Base-by-base conservation (phyloP, 2,888 invertebrate species). In the Trilocha varians region DNA sequence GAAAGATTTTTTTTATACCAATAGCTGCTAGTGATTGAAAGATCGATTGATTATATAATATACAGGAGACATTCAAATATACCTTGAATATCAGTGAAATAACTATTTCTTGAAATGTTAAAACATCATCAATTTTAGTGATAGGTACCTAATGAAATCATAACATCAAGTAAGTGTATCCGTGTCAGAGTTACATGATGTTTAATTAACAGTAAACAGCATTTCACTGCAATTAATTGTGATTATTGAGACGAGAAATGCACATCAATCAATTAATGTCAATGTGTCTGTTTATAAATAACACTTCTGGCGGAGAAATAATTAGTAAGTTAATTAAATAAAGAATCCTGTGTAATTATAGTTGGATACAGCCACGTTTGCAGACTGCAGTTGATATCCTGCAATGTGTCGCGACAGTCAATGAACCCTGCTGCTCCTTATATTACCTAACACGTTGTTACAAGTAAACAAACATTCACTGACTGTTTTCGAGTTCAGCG, bases 321-420 rank as follows among this genome's bases (percentile, higher is more conserved):
- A 9, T 25, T 11, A 25, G 44, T 47, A 54, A 58, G 53, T 45
- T 50, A 33, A 13, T 43, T 41, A 16, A 45, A 41, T 44, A 44
- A 46, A 45, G 42, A 47, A 44, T 47, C 42, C 38, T n/a, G 40
- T 36, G 15, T 49, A 45, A 47, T 50, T 45, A 39, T 45, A 42
- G 41, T 32, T 39, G 40, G 46, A 44, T 41, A 25, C 8, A 25
- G 25, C 25, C 25, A 25, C 11, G 25, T 25, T 25, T 11, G 25
- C 25, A 5, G 25, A 25, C 25, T 25, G 25, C 4, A 25, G 25
- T 25, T 25, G 25, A 25, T 25, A 25, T 25, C 25, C 25, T 25
- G 25, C 5, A 25, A 25, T 36, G 36, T 5, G 16, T 13, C 5
- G 14, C 36, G 16, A 14, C 36, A 16, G 36, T 36, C 36, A 36